These are phyloP conservation scores for Sebastes iracundus DNA, from an alignment of 2,797 vertebrate species.

Conservation along the genomic window DNA sequence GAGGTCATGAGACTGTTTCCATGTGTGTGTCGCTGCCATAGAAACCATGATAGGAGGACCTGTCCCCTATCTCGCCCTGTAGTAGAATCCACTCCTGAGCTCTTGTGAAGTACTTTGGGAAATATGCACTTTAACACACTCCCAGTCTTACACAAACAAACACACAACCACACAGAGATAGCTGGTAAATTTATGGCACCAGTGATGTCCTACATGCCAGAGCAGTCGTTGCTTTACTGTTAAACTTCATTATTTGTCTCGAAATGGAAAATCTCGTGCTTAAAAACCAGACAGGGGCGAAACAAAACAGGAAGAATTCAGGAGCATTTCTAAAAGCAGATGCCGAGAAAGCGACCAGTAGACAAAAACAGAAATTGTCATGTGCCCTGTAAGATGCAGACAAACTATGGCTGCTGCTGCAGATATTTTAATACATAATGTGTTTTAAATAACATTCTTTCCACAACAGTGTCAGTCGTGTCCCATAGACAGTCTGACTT, in stretches of 20 bases:
- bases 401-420: slow-evolving; percentile 9
- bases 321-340: slow-evolving; percentile 39
- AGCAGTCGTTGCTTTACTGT: slow-evolving; percentile 13
- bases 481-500: not conserved
- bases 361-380: slow-evolving; percentile 50
- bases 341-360: not conserved
- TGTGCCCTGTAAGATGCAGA: slow-evolving; percentile 34
- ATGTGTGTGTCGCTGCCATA: slow-evolving; percentile 40
- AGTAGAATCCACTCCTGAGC: slow-evolving; percentile 27
- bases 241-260: slow-evolving; percentile 15
- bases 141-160: slow-evolving; percentile 1
- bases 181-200: slow-evolving; percentile 28
- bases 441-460: slow-evolving; percentile 47
- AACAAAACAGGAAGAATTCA: slow-evolving; percentile 42
- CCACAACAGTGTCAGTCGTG: not conserved
- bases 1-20: slow-evolving; percentile 46
- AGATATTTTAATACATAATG: slow-evolving; percentile 21
- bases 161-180: slow-evolving; percentile 26
- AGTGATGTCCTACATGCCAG: slow-evolving; percentile 13
- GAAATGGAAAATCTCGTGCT: slow-evolving; percentile 32
- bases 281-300: slow-evolving; percentile 21
- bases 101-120: slow-evolving; percentile 48
- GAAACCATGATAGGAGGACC: slow-evolving; percentile 52
- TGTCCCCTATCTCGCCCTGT: slow-evolving; percentile 21
- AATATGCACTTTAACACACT: slow-evolving; percentile 42